Conservation (phyloP, 2,797 vertebrate species). For the Myotis vivesi region DNA sequence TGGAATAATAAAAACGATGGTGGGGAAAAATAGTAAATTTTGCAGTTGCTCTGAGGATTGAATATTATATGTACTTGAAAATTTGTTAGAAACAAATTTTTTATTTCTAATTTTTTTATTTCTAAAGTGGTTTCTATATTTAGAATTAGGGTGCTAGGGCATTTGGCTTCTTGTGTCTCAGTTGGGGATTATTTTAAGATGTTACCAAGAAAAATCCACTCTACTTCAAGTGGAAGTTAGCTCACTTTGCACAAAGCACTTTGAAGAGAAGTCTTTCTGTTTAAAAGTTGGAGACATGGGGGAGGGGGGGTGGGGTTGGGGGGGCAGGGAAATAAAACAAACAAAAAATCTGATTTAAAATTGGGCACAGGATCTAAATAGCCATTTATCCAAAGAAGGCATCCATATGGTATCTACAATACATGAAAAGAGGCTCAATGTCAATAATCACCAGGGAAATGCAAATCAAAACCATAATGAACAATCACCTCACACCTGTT, state of each 20-base stretch:
- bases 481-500: not conserved
- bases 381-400: not conserved
- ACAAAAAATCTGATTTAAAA: not conserved
- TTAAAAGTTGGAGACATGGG: conserved; percentile 20
- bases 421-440: not conserved
- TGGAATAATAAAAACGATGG: not conserved
- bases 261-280: not conserved
- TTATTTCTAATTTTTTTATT: not conserved
- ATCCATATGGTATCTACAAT: not conserved
- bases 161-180: not conserved
- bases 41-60: not conserved
- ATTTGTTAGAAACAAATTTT: not conserved
- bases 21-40: not conserved
- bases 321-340: no score
- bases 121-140: conserved; percentile 16
- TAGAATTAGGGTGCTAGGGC: not conserved
- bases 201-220: not conserved
- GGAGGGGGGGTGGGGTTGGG: accelerated
- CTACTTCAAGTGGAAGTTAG: not conserved
- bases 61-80: not conserved
- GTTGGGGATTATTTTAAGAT: not conserved
- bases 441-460: not conserved
- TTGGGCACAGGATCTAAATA: not conserved
- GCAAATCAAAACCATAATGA: not conserved
- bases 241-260: conserved; percentile 22